Conservation (phyloP, 2,888 invertebrate species). For the Melanophora roralis region DNA sequence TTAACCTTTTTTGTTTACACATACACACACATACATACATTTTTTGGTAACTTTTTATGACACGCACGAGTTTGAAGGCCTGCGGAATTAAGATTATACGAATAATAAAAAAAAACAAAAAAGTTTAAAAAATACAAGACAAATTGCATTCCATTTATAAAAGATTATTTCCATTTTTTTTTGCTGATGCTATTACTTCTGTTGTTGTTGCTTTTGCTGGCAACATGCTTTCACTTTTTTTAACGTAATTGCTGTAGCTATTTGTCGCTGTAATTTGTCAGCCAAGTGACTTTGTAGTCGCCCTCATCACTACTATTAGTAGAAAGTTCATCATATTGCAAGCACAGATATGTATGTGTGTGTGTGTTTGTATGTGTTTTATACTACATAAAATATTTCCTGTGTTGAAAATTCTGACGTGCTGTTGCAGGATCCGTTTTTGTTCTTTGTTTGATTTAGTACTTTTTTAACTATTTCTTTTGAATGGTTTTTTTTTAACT, state of each 20-base stretch:
- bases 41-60: no score
- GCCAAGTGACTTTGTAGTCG: constrained; percentile 27
- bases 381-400: no score
- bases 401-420: constrained; percentile 52
- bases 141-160: constrained; percentile 55
- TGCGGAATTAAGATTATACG: no score
- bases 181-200: background rate
- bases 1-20: background rate
- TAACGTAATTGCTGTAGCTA: background rate
- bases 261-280: constrained; percentile 15
- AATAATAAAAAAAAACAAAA: background rate
- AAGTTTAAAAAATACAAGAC: constrained; percentile 15
- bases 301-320: constrained; percentile 3
- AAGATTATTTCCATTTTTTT: constrained; percentile 35
- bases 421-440: constrained; percentile 23
- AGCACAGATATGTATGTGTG: constrained; percentile 25
- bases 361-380: constrained; percentile 7
- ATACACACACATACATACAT: no score
- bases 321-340: constrained; percentile 51
- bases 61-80: no score
- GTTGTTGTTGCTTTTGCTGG: constrained; percentile 13
- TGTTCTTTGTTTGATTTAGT: background rate
- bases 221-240: constrained; percentile 24
- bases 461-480: background rate
- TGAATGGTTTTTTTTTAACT: background rate